These are phyloP conservation scores for Acanthisitta chloris DNA, from an alignment of 2,113 vertebrate genomes.

Conservation along the genomic window DNA sequence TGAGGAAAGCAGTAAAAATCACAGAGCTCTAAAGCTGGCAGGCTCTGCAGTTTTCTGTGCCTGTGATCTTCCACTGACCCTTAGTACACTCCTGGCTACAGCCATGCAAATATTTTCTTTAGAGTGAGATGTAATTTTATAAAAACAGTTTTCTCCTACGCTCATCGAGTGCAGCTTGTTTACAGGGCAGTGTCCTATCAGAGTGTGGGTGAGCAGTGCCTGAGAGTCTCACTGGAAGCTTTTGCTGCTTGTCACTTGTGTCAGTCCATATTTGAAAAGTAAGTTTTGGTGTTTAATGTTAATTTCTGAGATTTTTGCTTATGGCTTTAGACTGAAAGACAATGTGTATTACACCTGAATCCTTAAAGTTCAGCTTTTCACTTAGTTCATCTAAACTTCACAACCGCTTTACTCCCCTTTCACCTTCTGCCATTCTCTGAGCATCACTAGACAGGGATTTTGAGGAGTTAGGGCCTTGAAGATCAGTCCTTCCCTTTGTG, in stretches of 20 bases:
- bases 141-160: not conserved
- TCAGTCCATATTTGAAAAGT: not conserved
- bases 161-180: not conserved
- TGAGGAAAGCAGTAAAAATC: not conserved
- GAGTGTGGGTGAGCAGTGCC: not conserved
- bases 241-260: not conserved
- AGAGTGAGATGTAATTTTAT: conserved; percentile 12
- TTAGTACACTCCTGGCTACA: not conserved
- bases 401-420: not conserved
- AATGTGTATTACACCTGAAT: not conserved
- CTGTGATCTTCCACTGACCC: conserved; percentile 29
- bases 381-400: not conserved
- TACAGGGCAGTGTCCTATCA: not conserved
- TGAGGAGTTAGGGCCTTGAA: not conserved
- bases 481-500: not conserved
- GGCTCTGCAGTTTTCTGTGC: not conserved
- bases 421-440: not conserved
- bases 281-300: not conserved
- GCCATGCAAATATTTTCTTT: conserved; percentile 28
- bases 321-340: not conserved
- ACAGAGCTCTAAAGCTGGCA: not conserved
- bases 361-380: not conserved
- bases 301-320: not conserved
- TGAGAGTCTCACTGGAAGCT: not conserved
- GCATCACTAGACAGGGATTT: not conserved